Percentiles rank a stretch among this genome's conserved stretches.
These are phyloP conservation scores for Discoglossus pictus DNA, from an alignment of 2,797 vertebrate species.

Conservation along the genomic window DNA sequence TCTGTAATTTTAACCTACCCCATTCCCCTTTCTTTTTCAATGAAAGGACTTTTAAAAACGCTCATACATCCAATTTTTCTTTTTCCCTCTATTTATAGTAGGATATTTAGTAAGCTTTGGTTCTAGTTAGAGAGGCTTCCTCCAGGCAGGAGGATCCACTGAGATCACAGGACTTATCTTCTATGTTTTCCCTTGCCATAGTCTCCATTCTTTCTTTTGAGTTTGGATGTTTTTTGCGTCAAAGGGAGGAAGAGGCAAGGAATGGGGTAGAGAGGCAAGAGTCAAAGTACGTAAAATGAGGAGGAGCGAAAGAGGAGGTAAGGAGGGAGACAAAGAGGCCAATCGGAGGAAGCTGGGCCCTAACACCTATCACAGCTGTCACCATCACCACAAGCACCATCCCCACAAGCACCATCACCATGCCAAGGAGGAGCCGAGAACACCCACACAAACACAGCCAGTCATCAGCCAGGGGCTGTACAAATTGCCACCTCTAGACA, in stretches of 20 bases:
- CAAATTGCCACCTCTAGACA: constrained; percentile 82
- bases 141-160: no score
- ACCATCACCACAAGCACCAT: constrained; percentile 35
- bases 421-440: constrained; percentile 70
- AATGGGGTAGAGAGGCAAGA: constrained; percentile 73
- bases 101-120: no score
- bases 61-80: no score
- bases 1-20: no score
- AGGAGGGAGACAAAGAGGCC: constrained; percentile 63
- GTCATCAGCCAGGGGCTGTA: constrained; percentile 66
- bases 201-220: no score
- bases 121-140: no score
- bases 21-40: no score
- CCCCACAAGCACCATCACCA: constrained; percentile 27
- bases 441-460: constrained; percentile 51
- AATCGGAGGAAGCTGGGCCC: constrained; percentile 80
- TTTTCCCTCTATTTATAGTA: no score
- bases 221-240: no score
- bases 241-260: constrained; percentile 75
- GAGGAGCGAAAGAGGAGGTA: constrained; percentile 65
- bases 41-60: no score
- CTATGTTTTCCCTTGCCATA: no score
- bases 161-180: no score
- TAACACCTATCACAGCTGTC: constrained; percentile 67
- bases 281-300: constrained; percentile 57